Evolutionary conservation across 2,113 vertebrate species (phyloP).

Genomic region (Lepisosteus osseus): DNA sequence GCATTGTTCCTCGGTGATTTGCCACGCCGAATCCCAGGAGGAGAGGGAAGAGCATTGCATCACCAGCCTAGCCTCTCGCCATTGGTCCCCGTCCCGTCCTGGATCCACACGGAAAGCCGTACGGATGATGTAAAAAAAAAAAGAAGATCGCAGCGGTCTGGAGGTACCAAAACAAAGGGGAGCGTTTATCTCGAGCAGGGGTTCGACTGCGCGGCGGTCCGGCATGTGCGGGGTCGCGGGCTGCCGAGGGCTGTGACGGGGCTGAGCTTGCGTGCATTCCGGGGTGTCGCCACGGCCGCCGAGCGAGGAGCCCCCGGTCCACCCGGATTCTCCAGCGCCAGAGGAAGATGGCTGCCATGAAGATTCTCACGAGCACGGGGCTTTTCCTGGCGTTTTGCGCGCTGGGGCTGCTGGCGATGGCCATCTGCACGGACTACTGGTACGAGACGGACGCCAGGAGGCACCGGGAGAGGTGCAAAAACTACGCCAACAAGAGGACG

Average conservation of each 20-base stretch:
- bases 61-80: constrained; percentile 50
- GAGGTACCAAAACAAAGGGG: constrained; percentile 51
- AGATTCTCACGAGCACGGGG: constrained; percentile 80
- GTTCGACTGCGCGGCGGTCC: constrained; percentile 29
- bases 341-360: constrained; percentile 82
- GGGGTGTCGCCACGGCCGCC: constrained; percentile 58
- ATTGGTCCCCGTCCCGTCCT: constrained; percentile 54
- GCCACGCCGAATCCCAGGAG: constrained; percentile 48
- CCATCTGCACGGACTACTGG: constrained; percentile 86
- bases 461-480: constrained; percentile 82
- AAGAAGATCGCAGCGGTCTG: constrained; percentile 50
- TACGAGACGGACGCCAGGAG: constrained; percentile 85
- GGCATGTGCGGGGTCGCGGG: constrained; percentile 46
- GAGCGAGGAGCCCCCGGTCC: constrained; percentile 56
- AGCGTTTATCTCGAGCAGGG: constrained; percentile 39
- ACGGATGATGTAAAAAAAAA: constrained; percentile 63
- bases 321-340: constrained; percentile 59
- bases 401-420: constrained; percentile 77
- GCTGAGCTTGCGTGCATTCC: constrained; percentile 49
- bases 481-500: constrained; percentile 80
- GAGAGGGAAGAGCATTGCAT: constrained; percentile 55
- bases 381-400: constrained; percentile 80
- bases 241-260: constrained; percentile 49
- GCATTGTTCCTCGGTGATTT: constrained; percentile 31
- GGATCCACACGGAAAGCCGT: constrained; percentile 54